Base-by-base conservation (phyloP, 2,888 invertebrate species). In the Myopa testacea region DNA sequence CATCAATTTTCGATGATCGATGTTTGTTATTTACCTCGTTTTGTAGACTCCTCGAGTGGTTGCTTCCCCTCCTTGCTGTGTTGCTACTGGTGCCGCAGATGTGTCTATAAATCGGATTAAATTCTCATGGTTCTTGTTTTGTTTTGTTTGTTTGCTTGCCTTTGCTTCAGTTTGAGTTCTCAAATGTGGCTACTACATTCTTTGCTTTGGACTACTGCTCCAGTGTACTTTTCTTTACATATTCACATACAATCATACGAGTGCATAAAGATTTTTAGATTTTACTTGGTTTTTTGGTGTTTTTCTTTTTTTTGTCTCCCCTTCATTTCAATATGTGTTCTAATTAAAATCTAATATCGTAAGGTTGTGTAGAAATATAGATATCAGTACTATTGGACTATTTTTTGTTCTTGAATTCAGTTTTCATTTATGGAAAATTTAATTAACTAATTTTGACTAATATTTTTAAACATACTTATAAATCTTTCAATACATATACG, bases 81-180 rank as follows among this genome's bases (percentile, higher is more conserved):
- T 65, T 50, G 34, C 69, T 69, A 26, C 16, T 55, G 55, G 5
- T 45, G 45, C 37, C 38, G 19, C 60, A 58, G 71, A 71, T 71
- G 60, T 50, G 67, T 34, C 75, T 65, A 55, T 55, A 75, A 75
- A 75, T 75, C 67, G 75, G 75, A 65, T 75, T 67, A 67, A 75
- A 75, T 75, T 75, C 67, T 75, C 67, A 50, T 55, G 71, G 45
- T 38, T 71, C 38, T 12, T 12, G 34, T 58, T 70, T 52, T 70
- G 26, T 70, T 50, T 69, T 26, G 26, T 26, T 26, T 68, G 14
- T 40, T 68, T 68, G 50, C 55, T 10, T 45, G 5, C 6, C 40
- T 68, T 34, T 26, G 26, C 34, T 62, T 26, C 62, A 37, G 10
- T 16, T 50, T 14, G 45, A 45, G 45, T 70, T 52, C 19, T 55